Evolutionary conservation across 1,140 invertebrate genomes (phyloP).

Genomic region (Andricus grossulariae): DNA sequence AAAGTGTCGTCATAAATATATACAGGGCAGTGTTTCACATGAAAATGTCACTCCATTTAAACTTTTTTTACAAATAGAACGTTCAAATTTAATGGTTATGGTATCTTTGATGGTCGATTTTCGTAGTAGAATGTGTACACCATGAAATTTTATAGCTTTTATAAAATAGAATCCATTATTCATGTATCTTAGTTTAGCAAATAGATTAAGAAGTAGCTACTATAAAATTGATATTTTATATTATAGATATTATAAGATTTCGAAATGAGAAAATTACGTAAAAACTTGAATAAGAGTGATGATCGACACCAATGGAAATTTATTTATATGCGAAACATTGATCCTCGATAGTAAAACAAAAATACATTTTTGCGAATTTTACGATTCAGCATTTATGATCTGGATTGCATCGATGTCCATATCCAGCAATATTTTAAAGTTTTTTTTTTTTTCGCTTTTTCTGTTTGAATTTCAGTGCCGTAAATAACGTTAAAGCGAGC

Average conservation of each 20-base stretch:
- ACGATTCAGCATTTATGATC: constrained; percentile 11
- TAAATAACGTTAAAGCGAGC: background rate
- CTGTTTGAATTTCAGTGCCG: background rate
- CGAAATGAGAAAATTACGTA: background rate
- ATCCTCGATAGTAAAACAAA: background rate
- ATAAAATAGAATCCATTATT: background rate
- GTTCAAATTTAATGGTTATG: background rate
- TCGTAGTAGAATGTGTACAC: background rate
- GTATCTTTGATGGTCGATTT: constrained; percentile 1
- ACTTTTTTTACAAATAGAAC: background rate
- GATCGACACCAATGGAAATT: background rate
- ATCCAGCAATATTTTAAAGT: constrained; percentile 25
- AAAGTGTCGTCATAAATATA: no score
- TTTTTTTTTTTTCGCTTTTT: constrained; percentile 4
- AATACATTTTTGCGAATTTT: background rate
- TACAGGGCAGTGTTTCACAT: background rate
- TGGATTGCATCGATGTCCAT: background rate
- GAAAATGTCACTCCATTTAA: background rate
- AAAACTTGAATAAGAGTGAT: background rate
- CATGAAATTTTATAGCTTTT: constrained; percentile 4
- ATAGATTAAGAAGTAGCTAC: background rate
- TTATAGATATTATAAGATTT: background rate
- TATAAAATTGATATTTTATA: background rate
- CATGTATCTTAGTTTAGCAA: background rate
- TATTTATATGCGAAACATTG: background rate